Percentiles rank a stretch among this genome's conserved stretches.
These are phyloP conservation scores for Castor canadensis DNA, from an alignment of 2,113 vertebrate genomes.

Conservation along the genomic window DNA sequence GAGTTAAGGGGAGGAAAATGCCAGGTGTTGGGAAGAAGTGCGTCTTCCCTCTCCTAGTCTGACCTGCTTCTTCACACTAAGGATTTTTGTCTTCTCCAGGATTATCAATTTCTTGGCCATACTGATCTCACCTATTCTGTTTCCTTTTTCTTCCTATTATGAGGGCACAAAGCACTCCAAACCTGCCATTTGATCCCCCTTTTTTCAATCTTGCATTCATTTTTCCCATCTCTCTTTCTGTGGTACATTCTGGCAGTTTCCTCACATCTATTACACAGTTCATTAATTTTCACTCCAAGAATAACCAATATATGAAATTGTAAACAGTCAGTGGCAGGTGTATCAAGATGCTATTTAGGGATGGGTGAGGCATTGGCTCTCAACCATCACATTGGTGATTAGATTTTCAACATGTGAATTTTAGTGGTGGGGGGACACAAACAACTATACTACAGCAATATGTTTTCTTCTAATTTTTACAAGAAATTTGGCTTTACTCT, in stretches of 20 bases:
- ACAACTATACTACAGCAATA: not conserved
- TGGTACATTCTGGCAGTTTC: not conserved
- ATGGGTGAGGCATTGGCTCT: not conserved
- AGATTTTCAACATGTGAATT: not conserved
- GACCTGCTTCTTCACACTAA: not conserved
- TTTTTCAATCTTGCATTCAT: not conserved
- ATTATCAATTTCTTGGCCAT: not conserved
- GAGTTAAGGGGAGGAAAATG: not conserved
- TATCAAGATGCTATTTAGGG: not conserved
- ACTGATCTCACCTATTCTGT: not conserved
- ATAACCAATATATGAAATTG: not conserved
- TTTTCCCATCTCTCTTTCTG: not conserved
- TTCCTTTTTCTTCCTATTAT: not conserved
- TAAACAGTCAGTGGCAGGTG: not conserved
- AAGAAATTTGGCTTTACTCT: not conserved
- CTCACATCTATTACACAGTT: not conserved
- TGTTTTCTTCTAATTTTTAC: not conserved
- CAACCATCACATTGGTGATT: not conserved
- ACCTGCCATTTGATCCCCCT: not conserved
- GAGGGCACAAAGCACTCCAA: not conserved
- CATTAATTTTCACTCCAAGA: conserved; percentile 20
- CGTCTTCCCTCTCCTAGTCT: not conserved
- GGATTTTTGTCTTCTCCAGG: not conserved
- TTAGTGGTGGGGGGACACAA: not conserved
- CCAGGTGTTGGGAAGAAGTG: not conserved